phyloP scores from a whole-genome alignment of 2,797 vertebrate genomes.

The Erethizon dorsatum region DNA sequence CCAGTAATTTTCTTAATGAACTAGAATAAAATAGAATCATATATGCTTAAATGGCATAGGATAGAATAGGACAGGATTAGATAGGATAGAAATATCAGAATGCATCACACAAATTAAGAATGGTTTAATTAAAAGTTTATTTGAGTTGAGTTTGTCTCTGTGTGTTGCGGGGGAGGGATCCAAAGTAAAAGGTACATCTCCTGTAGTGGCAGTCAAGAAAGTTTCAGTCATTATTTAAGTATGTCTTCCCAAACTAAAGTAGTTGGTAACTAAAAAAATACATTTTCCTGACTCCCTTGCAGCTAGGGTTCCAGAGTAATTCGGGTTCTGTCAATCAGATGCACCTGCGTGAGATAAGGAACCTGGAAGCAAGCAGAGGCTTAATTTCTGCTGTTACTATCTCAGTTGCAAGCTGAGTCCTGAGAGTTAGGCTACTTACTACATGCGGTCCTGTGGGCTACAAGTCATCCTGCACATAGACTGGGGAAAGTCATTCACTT shows the following conservation, averaged over 20 bases:
- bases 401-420: background rate
- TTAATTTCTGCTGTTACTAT: background rate
- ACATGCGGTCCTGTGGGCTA: background rate
- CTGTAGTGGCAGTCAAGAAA: background rate
- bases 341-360: no score
- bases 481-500: background rate
- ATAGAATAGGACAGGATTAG: background rate
- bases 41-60: background rate
- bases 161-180: background rate
- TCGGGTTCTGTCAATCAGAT: background rate
- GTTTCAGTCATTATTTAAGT: conserved; percentile 2
- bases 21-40: background rate
- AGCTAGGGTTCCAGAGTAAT: background rate
- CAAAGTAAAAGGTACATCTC: background rate
- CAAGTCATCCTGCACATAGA: background rate
- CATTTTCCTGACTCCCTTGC: background rate
- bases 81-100: background rate
- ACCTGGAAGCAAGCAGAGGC: background rate
- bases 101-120: background rate
- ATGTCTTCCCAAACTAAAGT: background rate
- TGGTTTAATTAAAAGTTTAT: background rate
- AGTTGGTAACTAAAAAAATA: background rate
- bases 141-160: background rate
- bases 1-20: background rate
- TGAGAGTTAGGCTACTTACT: background rate